phyloP scores from a whole-genome alignment of 2,113 vertebrate genomes.

The Antechinus stuartii region DNA sequence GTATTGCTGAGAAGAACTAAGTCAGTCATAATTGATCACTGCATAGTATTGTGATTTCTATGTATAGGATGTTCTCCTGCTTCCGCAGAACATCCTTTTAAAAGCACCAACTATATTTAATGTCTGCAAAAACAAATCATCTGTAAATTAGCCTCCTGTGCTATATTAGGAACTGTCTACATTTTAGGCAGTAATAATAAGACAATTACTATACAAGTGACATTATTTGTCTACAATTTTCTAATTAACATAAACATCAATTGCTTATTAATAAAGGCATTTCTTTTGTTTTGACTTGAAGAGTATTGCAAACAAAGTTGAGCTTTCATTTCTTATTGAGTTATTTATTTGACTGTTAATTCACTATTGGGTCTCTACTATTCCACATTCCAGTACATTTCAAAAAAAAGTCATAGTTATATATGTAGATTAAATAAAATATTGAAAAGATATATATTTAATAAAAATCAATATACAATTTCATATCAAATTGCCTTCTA shows the following conservation, averaged over 20 bases:
- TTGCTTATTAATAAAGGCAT: slow-evolving; percentile 72
- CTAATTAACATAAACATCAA: slow-evolving; percentile 76
- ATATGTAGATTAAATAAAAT: slow-evolving; percentile 21
- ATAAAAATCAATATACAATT: slow-evolving; percentile 45
- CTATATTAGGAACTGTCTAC: slow-evolving; percentile 61
- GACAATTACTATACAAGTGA: slow-evolving; percentile 72
- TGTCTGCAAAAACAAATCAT: slow-evolving; percentile 48
- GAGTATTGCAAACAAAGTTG: slow-evolving; percentile 68
- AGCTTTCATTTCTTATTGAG: slow-evolving; percentile 71
- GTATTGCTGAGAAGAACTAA: too few species aligned
- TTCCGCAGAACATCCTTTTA: slow-evolving; percentile 24
- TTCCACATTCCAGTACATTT: slow-evolving; percentile 47
- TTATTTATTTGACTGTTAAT: slow-evolving; percentile 70
- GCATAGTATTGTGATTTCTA: too few species aligned
- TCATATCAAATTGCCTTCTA: slow-evolving; percentile 41
- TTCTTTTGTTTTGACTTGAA: slow-evolving; percentile 73
- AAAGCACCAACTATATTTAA: slow-evolving; percentile 7
- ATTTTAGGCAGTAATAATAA: slow-evolving; percentile 73
- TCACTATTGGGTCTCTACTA: slow-evolving; percentile 67
- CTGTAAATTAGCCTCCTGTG: slow-evolving; percentile 38
- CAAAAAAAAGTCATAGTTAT: slow-evolving; percentile 30
- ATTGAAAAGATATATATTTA: slow-evolving; percentile 44
- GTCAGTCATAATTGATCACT: too few species aligned
- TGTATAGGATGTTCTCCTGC: too few species aligned
- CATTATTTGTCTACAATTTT: slow-evolving; percentile 70